Evolutionary conservation across 1,140 invertebrate species (phyloP), one percentile per base, ranked within the genome.

Genomic region (Brachionus rubens): DNA sequence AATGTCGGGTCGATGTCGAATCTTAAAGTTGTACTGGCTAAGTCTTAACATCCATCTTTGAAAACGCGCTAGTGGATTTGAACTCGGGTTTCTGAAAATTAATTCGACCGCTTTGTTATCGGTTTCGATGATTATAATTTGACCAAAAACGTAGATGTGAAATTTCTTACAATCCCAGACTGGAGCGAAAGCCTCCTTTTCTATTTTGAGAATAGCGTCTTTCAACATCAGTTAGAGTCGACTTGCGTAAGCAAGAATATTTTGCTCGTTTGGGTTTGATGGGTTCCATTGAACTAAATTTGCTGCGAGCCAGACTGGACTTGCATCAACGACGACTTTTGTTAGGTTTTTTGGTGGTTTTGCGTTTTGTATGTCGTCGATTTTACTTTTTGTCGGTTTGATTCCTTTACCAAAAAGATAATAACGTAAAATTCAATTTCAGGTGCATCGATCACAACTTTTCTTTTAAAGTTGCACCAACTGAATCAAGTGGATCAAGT

Each of bases 261-360:
- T n/a, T 19, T 21, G 47, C 85, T 24, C 26, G 33, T 6, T 54
- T 40, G 26, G 50, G 47, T 48, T 10, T 14, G 2, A 21, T 33
- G 56, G 56, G 16, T 52, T 19, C 0, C 72, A 65, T 65, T 87
- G 86, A 19, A 79, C 77, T 12, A 88, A 33, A 1, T 88, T 84
- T 1, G 84, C 85, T 12, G 85, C 84, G 5, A 48, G 21, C n/a
- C n/a, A 19, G 47, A n/a, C 21, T n/a, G n/a, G n/a, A 19, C n/a
- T 48, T 48, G n/a, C 21, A n/a, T n/a, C n/a, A n/a, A n/a, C n/a
- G n/a, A n/a, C n/a, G n/a, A n/a, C n/a, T n/a, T n/a, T n/a, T n/a
- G n/a, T n/a, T n/a, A n/a, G n/a, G n/a, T n/a, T n/a, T n/a, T n/a
- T n/a, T n/a, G n/a, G n/a, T n/a, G n/a, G 2, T 21, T 19, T 48